A percentile compares a stretch with the other conserved stretches of the same genome.
phyloP scores from a whole-genome alignment of 1,140 invertebrate genomes.

The Zophobas atratus region DNA sequence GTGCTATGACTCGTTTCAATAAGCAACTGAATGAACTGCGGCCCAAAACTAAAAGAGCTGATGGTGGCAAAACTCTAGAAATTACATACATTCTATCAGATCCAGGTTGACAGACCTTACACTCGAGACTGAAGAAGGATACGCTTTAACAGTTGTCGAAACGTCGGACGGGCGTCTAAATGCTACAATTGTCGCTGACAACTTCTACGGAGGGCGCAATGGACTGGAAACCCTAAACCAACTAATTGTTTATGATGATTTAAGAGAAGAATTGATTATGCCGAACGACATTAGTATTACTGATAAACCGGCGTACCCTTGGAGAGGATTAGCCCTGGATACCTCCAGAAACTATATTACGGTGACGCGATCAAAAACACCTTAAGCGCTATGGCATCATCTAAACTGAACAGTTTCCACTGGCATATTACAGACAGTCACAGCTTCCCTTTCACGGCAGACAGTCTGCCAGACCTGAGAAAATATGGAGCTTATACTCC shows the following conservation, averaged over 20 bases:
- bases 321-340: slow-evolving; percentile 84
- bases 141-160: slow-evolving; percentile 72
- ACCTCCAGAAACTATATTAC: slow-evolving; percentile 83
- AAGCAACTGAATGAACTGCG: slow-evolving; percentile 3
- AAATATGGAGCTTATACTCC: slow-evolving; percentile 82
- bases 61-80: slow-evolving; percentile 63
- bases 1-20: not conserved
- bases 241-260: slow-evolving; percentile 81
- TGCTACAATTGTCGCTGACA: slow-evolving; percentile 75
- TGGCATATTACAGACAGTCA: slow-evolving; percentile 94
- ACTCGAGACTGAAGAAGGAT: slow-evolving; percentile 80
- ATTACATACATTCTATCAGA: slow-evolving; percentile 64
- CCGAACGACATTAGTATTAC: slow-evolving; percentile 73
- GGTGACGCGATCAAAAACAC: slow-evolving; percentile 78
- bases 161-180: slow-evolving; percentile 69
- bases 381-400: slow-evolving; percentile 85
- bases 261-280: slow-evolving; percentile 74
- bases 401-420: slow-evolving; percentile 89
- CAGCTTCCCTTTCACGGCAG: slow-evolving; percentile 85
- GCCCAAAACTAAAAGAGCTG: slow-evolving; percentile 19
- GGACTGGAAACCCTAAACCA: slow-evolving; percentile 86
- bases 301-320: slow-evolving; percentile 82
- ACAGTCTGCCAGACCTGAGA: slow-evolving; percentile 78
- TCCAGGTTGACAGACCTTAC: slow-evolving; percentile 65
- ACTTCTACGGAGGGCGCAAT: slow-evolving; percentile 83